Percentiles rank a stretch among this genome's conserved stretches.
phyloP scores from a whole-genome alignment of 2,113 vertebrate genomes.

The Semnornis frantzii region DNA sequence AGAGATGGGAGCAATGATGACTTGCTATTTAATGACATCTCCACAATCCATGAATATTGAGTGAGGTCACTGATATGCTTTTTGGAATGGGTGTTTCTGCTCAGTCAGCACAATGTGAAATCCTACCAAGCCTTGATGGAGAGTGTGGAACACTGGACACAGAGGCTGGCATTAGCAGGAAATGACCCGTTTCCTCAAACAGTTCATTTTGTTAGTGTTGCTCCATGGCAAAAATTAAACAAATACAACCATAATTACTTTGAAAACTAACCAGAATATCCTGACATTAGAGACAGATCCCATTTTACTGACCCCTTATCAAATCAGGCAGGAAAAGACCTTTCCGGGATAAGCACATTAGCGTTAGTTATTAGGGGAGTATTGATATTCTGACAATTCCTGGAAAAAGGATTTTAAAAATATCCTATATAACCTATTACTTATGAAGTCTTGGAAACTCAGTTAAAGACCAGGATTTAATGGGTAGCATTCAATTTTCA shows the following conservation, averaged over 20 bases:
- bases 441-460: neutral
- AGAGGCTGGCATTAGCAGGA: constrained; percentile 22
- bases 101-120: constrained; percentile 25
- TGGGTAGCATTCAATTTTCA: neutral
- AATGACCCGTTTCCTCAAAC: constrained; percentile 50
- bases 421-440: neutral
- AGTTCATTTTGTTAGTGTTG: constrained; percentile 23
- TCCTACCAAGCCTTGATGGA: neutral
- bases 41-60: neutral
- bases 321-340: constrained; percentile 46
- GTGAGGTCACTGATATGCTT: neutral
- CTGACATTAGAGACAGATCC: constrained; percentile 16
- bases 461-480: neutral
- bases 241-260: constrained; percentile 45
- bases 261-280: constrained; percentile 51
- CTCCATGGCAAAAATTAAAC: constrained; percentile 52
- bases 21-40: neutral
- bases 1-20: neutral
- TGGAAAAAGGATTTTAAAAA: constrained; percentile 28
- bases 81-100: neutral
- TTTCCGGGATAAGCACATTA: constrained; percentile 36
- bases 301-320: constrained; percentile 32
- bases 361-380: neutral
- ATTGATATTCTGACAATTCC: constrained; percentile 42
- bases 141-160: neutral